phyloP scores from a whole-genome alignment of 1,140 invertebrate genomes.

The Cepaea nemoralis region DNA sequence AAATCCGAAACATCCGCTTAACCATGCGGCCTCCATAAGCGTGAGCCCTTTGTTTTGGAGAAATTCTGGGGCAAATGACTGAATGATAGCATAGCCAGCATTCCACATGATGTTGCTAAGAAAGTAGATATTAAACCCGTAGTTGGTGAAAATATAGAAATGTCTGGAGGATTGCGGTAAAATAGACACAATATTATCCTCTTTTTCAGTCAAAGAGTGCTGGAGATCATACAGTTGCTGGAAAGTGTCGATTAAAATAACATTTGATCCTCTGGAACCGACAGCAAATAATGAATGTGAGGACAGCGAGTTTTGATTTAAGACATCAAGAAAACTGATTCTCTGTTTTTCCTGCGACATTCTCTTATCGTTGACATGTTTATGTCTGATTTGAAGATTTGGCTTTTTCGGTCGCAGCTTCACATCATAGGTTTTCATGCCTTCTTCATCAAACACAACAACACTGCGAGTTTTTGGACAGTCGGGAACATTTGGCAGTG shows the following conservation, averaged over 20 bases:
- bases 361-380: not conserved
- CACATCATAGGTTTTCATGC: not conserved
- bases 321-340: conserved; percentile 10
- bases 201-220: not conserved
- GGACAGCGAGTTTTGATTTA: not conserved
- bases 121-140: conserved; percentile 60
- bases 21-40: conserved; percentile 49
- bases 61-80: conserved; percentile 58
- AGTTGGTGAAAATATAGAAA: conserved; percentile 52
- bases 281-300: conserved; percentile 19
- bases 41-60: conserved; percentile 46
- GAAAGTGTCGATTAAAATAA: conserved; percentile 14
- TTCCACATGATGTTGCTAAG: conserved; percentile 66
- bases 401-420: not conserved
- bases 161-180: conserved; percentile 40
- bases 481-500: not conserved
- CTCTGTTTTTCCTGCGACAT: not conserved
- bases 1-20: conserved; percentile 52
- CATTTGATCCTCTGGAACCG: conserved; percentile 11
- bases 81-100: conserved; percentile 50
- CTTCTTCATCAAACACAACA: not conserved
- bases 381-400: not conserved
- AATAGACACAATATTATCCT: not conserved
- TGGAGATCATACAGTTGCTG: not conserved
- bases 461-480: not conserved